Conservation (phyloP, 2,113 vertebrate genomes). For the Carassius carassius region DNA sequence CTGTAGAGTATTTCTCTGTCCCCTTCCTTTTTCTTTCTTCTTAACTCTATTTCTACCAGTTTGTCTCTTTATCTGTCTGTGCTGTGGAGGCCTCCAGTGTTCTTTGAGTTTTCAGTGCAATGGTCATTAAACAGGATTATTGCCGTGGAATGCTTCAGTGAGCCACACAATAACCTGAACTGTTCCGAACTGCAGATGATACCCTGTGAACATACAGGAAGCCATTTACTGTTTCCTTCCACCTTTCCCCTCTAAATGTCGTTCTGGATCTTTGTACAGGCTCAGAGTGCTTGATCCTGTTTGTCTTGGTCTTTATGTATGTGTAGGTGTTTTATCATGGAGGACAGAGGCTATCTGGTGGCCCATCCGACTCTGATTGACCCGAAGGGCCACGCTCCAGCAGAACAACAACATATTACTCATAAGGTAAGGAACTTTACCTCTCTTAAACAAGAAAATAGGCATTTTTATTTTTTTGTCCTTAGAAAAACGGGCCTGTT, state of each 20-base stretch:
- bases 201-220: slow-evolving; percentile 31
- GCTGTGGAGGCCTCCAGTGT: slow-evolving; percentile 37
- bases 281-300: background rate
- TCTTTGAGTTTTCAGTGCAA: slow-evolving; percentile 60
- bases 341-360: slow-evolving; percentile 96
- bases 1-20: slow-evolving; percentile 32
- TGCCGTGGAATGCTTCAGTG: slow-evolving; percentile 51
- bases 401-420: slow-evolving; percentile 98
- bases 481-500: no score
- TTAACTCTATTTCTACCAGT: background rate
- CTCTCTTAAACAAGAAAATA: no score
- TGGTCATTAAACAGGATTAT: slow-evolving; percentile 72
- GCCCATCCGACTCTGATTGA: slow-evolving; percentile 98
- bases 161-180: slow-evolving; percentile 49
- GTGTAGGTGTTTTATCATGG: slow-evolving; percentile 97
- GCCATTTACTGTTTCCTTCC: slow-evolving; percentile 19
- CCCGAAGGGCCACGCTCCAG: slow-evolving; percentile 92
- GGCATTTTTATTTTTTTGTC: no score
- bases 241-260: slow-evolving; percentile 6
- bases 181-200: slow-evolving; percentile 38
- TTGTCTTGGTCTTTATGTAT: slow-evolving; percentile 25
- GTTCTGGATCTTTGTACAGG: background rate
- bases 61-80: slow-evolving; percentile 29
- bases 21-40: slow-evolving; percentile 29
- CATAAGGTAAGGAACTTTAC: slow-evolving; percentile 84